A percentile compares a stretch with the other conserved stretches of the same genome.
These are phyloP conservation scores for Carassius gibelio DNA, from an alignment of 2,113 vertebrate genomes.

Conservation along the genomic window DNA sequence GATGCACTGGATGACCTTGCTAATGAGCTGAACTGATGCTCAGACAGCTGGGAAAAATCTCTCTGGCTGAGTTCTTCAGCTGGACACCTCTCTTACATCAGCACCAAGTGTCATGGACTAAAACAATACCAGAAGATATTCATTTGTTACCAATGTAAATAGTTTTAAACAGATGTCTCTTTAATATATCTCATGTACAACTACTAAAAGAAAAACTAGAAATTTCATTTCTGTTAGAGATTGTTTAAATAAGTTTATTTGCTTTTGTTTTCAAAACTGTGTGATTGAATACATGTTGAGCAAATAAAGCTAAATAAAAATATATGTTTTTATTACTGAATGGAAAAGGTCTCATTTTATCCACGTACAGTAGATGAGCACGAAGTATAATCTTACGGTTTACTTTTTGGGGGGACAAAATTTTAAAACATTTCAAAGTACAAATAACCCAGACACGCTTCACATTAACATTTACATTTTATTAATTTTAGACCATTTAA, in stretches of 20 bases:
- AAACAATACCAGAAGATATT: not conserved
- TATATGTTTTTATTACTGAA: not conserved
- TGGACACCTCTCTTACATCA: not conserved
- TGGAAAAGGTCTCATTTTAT: not conserved
- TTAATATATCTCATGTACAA: not conserved
- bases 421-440: not conserved
- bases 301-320: not conserved
- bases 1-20: conserved; percentile 50
- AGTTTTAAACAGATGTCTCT: not conserved
- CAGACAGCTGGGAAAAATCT: conserved; percentile 7
- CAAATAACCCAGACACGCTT: not conserved
- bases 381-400: not conserved
- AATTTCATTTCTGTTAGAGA: not conserved
- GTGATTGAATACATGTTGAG: not conserved
- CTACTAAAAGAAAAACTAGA: not conserved
- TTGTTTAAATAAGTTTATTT: not conserved
- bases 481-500: conserved; percentile 46
- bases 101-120: not conserved
- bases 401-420: not conserved
- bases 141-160: conserved; percentile 19
- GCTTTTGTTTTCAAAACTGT: not conserved
- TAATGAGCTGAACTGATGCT: not conserved
- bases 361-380: not conserved
- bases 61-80: not conserved
- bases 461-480: conserved; percentile 44